Conservation (phyloP, 37 sponge, comb jelly and placozoan species). For the Hexactinellida sp. region DNA sequence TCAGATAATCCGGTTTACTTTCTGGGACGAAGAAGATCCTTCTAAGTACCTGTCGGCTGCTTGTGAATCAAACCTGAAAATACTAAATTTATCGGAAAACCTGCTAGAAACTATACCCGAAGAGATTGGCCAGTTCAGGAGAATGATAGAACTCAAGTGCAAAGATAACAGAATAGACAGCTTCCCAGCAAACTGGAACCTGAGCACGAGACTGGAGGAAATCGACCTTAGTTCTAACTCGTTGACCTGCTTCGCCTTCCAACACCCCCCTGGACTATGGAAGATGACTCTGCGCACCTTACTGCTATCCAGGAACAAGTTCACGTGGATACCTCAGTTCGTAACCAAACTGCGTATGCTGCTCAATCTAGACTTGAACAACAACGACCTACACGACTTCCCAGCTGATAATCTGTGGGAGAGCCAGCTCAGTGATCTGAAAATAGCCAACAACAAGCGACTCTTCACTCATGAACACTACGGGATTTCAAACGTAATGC, state of each 20-base stretch:
- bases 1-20: not conserved
- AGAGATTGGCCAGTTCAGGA: not conserved
- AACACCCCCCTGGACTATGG: not conserved
- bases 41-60: not conserved
- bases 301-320: not conserved
- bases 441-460: not conserved
- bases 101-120: not conserved
- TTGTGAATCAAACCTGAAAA: not conserved
- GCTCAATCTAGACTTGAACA: not conserved
- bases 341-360: not conserved
- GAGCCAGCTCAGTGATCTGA: not conserved
- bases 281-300: not conserved
- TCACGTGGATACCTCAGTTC: constrained; percentile 1
- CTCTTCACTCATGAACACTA: not conserved
- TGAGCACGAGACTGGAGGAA: not conserved
- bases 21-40: not conserved
- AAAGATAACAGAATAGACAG: not conserved
- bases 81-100: not conserved
- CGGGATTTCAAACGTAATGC: not conserved
- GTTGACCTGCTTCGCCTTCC: not conserved
- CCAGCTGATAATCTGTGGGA: not conserved
- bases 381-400: not conserved
- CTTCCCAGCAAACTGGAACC: not conserved
- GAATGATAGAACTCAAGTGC: not conserved
- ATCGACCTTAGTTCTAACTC: not conserved